Evolutionary conservation across 2,113 vertebrate species (phyloP).

Genomic region (Manacus vitellinus): DNA sequence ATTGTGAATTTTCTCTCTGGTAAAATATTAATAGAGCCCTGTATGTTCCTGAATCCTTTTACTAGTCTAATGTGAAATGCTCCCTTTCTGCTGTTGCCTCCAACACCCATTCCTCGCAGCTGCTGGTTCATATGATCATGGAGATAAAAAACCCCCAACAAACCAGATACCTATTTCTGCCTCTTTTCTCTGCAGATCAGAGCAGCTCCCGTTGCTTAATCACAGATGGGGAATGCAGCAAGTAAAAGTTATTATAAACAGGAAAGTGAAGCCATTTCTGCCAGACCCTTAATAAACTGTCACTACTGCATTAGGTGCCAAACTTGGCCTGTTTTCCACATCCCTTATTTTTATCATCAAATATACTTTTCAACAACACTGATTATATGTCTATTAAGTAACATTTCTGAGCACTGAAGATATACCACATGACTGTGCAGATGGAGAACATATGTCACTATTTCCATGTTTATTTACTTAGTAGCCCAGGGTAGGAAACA

Average conservation of each 20-base stretch:
- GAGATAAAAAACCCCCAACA: neutral
- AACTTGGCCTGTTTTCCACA: constrained; percentile 29
- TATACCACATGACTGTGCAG: neutral
- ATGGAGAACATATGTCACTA: constrained; percentile 68
- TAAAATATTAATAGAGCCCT: neutral
- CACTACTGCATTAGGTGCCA: constrained; percentile 54
- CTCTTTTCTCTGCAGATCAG: neutral
- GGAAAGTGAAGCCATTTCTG: constrained; percentile 39
- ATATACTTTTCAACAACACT: constrained; percentile 52
- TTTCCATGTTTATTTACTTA: constrained; percentile 64
- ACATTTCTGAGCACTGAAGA: constrained; percentile 35
- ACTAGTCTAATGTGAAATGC: neutral
- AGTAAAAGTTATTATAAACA: constrained; percentile 50
- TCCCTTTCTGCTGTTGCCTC: neutral
- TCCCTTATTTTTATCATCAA: constrained; percentile 48
- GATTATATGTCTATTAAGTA: constrained; percentile 39
- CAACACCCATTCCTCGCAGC: neutral
- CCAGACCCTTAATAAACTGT: constrained; percentile 33
- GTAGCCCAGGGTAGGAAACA: constrained; percentile 16
- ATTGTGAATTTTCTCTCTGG: neutral
- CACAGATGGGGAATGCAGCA: constrained; percentile 40
- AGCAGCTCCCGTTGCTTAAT: constrained; percentile 28
- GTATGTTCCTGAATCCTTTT: neutral
- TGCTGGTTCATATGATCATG: neutral
- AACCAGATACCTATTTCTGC: neutral